phyloP scores from a whole-genome alignment of 2,113 vertebrate genomes.

The Chionis minor region DNA sequence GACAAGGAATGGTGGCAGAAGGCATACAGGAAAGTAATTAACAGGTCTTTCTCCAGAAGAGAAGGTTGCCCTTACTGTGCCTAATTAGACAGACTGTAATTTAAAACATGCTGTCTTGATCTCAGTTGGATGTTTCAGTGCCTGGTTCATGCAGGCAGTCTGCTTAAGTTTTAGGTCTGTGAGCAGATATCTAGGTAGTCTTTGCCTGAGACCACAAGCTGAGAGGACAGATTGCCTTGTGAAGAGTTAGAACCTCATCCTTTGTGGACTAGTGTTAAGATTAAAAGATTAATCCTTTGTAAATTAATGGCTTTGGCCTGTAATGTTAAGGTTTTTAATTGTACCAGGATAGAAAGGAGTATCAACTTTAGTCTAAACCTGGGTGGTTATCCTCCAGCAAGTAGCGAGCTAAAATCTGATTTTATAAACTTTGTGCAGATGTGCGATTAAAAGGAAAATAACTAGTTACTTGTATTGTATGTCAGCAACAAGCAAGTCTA shows the following conservation, averaged over 20 bases:
- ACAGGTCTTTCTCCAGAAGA: not conserved
- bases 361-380: not conserved
- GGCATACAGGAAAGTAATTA: conserved; percentile 23
- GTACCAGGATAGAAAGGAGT: not conserved
- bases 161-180: not conserved
- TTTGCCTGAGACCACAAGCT: not conserved
- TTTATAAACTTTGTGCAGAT: not conserved
- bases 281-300: not conserved
- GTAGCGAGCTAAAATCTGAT: not conserved
- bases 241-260: not conserved
- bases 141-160: not conserved
- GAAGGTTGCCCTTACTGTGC: not conserved
- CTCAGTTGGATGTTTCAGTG: not conserved
- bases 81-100: not conserved
- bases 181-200: not conserved
- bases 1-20: not conserved
- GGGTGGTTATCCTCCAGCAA: not conserved
- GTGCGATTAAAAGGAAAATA: not conserved
- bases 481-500: not conserved
- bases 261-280: not conserved
- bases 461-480: not conserved
- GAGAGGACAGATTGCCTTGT: not conserved
- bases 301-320: not conserved
- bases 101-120: not conserved
- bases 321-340: not conserved